Evolutionary conservation across 2,888 invertebrate species (phyloP).

Genomic region (Bimastos eiseni): DNA sequence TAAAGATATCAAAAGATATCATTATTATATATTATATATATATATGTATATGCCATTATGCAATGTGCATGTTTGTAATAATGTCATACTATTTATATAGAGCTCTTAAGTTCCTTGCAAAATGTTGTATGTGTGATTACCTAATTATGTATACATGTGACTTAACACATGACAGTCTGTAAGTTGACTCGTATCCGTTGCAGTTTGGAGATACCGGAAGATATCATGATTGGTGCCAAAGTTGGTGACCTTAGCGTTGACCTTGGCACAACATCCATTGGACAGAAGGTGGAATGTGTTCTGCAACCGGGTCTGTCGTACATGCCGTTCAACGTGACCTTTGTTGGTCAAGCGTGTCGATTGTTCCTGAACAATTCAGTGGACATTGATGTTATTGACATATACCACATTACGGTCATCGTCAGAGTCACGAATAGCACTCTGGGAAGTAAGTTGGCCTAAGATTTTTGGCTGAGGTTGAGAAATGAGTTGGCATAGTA

Average conservation of each 20-base stretch:
- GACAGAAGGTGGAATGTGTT: background rate
- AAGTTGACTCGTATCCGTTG: slow-evolving; percentile 27
- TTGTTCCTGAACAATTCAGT: background rate
- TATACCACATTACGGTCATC: background rate
- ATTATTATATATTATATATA: too few species aligned
- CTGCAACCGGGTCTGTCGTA: background rate
- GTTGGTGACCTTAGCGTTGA: slow-evolving; percentile 76
- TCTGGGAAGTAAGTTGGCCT: background rate
- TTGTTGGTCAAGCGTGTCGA: background rate
- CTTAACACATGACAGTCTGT: background rate
- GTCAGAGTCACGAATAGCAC: background rate
- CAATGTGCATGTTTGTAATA: too few species aligned
- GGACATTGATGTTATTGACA: background rate
- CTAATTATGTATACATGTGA: too few species aligned
- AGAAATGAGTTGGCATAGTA: too few species aligned
- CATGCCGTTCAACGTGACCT: background rate
- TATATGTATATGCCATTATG: too few species aligned
- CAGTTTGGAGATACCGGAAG: slow-evolving; percentile 77
- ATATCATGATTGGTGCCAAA: slow-evolving; percentile 71
- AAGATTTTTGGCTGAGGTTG: too few species aligned
- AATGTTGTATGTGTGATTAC: too few species aligned
- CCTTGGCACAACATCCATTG: slow-evolving; percentile 64
- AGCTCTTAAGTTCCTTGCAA: too few species aligned
- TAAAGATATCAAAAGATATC: too few species aligned
- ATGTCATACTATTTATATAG: too few species aligned